These are phyloP conservation scores for Drusus annulatus DNA, from an alignment of 1,140 invertebrate species.

Conservation along the genomic window DNA sequence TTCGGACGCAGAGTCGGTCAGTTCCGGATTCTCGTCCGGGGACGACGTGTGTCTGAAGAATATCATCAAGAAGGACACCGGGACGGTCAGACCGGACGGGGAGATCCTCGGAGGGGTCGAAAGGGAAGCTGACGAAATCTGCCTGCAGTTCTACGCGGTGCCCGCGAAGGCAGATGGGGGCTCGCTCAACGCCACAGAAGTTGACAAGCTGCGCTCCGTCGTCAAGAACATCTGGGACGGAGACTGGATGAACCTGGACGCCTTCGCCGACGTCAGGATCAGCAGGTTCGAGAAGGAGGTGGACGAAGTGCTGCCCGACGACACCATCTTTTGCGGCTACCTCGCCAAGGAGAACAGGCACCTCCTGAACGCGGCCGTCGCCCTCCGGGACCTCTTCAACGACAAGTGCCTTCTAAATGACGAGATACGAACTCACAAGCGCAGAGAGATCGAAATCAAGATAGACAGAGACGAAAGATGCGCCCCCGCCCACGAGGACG, in stretches of 20 bases:
- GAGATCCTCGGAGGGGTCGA: neutral
- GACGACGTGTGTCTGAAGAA: slow-evolving; percentile 13
- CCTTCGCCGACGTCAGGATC: neutral
- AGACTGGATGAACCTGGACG: neutral
- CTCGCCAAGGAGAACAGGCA: neutral
- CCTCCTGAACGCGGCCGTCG: neutral
- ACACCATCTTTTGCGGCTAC: slow-evolving; percentile 21
- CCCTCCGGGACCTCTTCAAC: neutral
- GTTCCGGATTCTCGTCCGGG: neutral
- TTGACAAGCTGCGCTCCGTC: neutral
- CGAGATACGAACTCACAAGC: neutral
- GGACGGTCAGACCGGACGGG: neutral
- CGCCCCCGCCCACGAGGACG: neutral
- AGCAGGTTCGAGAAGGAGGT: slow-evolving; percentile 18
- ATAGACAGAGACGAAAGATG: neutral
- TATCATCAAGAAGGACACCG: neutral
- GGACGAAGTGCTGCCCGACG: slow-evolving; percentile 13
- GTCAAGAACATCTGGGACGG: neutral
- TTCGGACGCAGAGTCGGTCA: neutral
- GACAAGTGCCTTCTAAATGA: neutral
- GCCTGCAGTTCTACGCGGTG: slow-evolving; percentile 33
- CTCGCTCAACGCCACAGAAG: neutral
- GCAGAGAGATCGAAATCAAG: too few species aligned
- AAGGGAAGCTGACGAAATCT: neutral
- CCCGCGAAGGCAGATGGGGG: neutral